phyloP scores from a whole-genome alignment of 1,140 invertebrate genomes.

The Fopius arisanus region DNA sequence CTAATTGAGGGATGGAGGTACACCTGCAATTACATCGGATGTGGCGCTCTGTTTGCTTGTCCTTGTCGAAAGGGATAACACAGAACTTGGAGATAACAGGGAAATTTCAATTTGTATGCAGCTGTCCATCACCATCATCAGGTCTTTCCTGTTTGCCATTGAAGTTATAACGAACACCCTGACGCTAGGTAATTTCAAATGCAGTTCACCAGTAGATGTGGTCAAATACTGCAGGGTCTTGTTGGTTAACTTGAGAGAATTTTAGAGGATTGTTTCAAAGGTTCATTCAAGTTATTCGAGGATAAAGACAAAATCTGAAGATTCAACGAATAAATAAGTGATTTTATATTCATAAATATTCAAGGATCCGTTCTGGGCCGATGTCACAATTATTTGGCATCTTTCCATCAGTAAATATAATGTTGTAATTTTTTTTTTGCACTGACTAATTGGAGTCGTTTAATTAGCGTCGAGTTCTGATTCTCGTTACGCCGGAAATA shows the following conservation, averaged over 20 bases:
- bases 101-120: not conserved
- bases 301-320: not conserved
- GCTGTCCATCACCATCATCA: slow-evolving; percentile 6
- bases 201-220: not conserved
- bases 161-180: slow-evolving; percentile 9
- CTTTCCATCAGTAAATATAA: too few species aligned
- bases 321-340: too few species aligned
- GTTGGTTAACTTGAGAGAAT: not conserved
- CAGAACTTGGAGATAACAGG: not conserved
- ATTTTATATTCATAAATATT: too few species aligned
- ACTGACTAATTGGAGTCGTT: not conserved
- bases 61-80: not conserved
- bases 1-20: not conserved
- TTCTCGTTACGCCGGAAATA: not conserved
- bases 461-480: not conserved
- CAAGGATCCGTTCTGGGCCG: too few species aligned
- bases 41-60: not conserved
- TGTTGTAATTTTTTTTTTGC: not conserved
- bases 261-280: not conserved
- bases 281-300: not conserved
- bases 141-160: not conserved
- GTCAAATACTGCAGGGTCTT: not conserved
- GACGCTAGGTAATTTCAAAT: not conserved
- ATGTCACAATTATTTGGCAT: too few species aligned
- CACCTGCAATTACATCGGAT: not conserved